A percentile compares a stretch with the other conserved stretches of the same genome.
Conservation (phyloP, 2,113 vertebrate species). For the Oxygymnocypris stewartii region DNA sequence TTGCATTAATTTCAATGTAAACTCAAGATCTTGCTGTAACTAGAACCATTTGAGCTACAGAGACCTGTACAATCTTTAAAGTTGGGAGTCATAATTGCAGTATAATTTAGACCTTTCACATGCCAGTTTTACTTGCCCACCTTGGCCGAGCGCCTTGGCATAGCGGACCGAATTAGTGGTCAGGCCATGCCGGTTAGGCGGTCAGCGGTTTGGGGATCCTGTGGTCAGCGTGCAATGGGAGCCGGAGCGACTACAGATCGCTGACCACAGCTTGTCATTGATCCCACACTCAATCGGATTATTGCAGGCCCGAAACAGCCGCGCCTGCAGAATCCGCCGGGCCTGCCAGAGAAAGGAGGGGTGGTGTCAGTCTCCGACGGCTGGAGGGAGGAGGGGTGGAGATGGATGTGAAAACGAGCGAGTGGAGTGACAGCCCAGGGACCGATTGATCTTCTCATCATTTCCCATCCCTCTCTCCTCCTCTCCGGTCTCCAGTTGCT, state of each 20-base stretch:
- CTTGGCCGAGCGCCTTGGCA: conserved; percentile 33
- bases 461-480: conserved; percentile 50
- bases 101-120: not conserved
- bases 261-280: conserved; percentile 66
- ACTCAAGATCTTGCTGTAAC: not conserved
- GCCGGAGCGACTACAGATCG: conserved; percentile 53
- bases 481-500: conserved; percentile 29
- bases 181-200: conserved; percentile 44
- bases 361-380: conserved; percentile 38
- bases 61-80: not conserved
- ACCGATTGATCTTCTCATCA: conserved; percentile 62
- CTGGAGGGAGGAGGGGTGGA: conserved; percentile 44
- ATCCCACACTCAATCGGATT: conserved; percentile 64
- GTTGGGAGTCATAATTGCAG: conserved; percentile 1
- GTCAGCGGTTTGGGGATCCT: conserved; percentile 57
- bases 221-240: conserved; percentile 52
- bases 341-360: conserved; percentile 31
- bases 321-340: conserved; percentile 58
- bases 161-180: conserved; percentile 56
- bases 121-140: conserved; percentile 32
- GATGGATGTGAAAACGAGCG: conserved; percentile 69
- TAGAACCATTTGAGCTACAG: not conserved
- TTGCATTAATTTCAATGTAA: not conserved
- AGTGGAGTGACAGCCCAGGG: conserved; percentile 64
- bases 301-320: conserved; percentile 60